Evolutionary conservation across 2,797 vertebrate genomes (phyloP), one percentile per base, ranked within the genome.

Genomic region (Xenentodon cancila): DNA sequence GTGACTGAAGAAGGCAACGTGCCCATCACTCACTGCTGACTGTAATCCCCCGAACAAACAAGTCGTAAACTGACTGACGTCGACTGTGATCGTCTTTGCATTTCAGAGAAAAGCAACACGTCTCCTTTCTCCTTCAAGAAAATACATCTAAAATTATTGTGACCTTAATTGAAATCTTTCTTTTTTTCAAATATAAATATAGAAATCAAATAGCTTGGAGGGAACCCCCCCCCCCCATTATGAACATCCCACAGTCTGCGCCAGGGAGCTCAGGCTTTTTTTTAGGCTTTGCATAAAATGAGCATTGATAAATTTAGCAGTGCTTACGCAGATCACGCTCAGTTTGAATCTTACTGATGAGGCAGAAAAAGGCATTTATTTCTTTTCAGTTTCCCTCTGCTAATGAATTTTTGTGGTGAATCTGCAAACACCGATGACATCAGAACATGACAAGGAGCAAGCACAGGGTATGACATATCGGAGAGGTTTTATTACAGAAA

Each of bases 241-340:
- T 78, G 77, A 87, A 69, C 84, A 81, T 78, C 68, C 73, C 84
- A 77, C 84, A 84, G 80, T 85, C 82, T 86, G 84, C 46, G 79
- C 78, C 85, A 81, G 71, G 78, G 73, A 90, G 87, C 88, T 86
- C 76, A 64, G 82, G 88, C n/a, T n/a, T n/a, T n/a, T n/a, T n/a
- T n/a, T n/a, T n/a, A n/a, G n/a, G n/a, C 89, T 92, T 91, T 89
- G 88, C 90, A 90, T 92, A 84, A 92, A 92, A 91, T 81, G 85
- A 92, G 88, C 82, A 85, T 90, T 90, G 91, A 92, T 93, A 92
- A 91, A 93, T 94, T 91, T 93, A 93, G 91, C 91, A 63, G 85
- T 0, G 60, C 81, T 94, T 93, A 93, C 77, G 57, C 91, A 93
- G 94, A 89, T 77, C 74, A 54, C 56, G 46, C 81, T 92, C 89